Base-by-base conservation (phyloP, 2,797 vertebrate species). In the Odontamblyopus rebecca region DNA sequence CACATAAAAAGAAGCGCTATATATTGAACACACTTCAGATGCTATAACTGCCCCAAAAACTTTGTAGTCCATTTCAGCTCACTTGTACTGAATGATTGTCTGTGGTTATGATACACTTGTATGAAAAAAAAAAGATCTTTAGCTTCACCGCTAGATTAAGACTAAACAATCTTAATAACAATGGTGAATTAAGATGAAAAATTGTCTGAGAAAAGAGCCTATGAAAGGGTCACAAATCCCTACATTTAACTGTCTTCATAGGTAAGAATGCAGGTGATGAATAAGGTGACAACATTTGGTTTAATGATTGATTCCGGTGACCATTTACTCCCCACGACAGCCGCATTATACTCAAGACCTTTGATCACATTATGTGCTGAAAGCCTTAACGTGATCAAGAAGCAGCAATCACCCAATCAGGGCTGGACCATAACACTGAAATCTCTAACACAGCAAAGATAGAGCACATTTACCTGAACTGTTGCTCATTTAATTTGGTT, bases 281-380 rank as follows among this genome's bases (percentile, higher is more conserved):
- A 73, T 69, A 73, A 64, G 65, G 29, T 11, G 50, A 75, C 9
- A 0, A 65, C 67, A 69, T n/a, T 72, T 35, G 44, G 84, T 78
- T 85, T 80, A 89, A 80, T 78, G 41, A 84, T 86, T 84, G 82
- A 76, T 56, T 56, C 32, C 66, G 13, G 6, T 5, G 68, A 70
- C 2, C 4, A 26, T 66, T 73, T 71, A 69, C 62, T 67, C 65
- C 9, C 19, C 48, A 23, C 30, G 13, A 72, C 0, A 0, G 61
- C 50, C n/a, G 73, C 54, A 61, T 70, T 72, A 68, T 16, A 70
- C 70, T 13, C 7, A 11, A 75, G 74, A 89, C 83, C 88, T 88
- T 88, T 88, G 84, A 62, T 18, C 88, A 54, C 6, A 35, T 6
- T 48, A 9, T 6, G 23, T 70, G 67, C 69, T 78, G 61, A 82